Percentiles rank a stretch among this genome's conserved stretches.
Conservation (phyloP, 2,888 invertebrate species). For the Habroteleia sp. region DNA sequence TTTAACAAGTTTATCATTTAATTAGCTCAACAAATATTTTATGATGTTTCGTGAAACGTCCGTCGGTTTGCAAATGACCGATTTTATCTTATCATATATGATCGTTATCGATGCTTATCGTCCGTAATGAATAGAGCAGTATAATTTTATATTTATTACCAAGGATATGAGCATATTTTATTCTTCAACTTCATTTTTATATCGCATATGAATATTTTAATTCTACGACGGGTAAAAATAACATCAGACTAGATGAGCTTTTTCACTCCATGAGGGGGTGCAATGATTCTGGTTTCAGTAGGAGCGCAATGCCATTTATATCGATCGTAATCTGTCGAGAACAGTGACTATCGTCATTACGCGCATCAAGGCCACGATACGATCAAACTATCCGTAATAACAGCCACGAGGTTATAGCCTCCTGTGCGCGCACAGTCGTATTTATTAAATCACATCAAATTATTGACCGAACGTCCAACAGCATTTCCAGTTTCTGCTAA, state of each 20-base stretch:
- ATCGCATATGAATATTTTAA: neutral
- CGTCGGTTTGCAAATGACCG: constrained; percentile 6
- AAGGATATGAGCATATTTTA: constrained; percentile 13
- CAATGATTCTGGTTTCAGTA: constrained; percentile 54
- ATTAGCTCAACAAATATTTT: constrained; percentile 36
- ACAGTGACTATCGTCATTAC: constrained; percentile 77
- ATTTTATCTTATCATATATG: constrained; percentile 35
- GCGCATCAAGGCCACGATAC: constrained; percentile 74
- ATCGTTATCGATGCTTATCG: constrained; percentile 38
- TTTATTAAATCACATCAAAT: constrained; percentile 80
- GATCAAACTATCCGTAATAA: constrained; percentile 79
- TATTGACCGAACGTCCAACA: constrained; percentile 67
- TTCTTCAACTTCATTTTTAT: neutral
- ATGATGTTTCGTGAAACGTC: constrained; percentile 22
- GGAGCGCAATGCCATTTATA: constrained; percentile 71
- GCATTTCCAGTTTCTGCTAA: constrained; percentile 46
- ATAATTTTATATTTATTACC: constrained; percentile 25
- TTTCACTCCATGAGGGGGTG: constrained; percentile 47
- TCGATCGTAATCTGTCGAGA: constrained; percentile 73
- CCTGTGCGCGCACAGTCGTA: constrained; percentile 68
- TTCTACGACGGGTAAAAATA: constrained; percentile 4
- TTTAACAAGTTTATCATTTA: constrained; percentile 56
- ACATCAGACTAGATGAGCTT: neutral
- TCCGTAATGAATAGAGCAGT: constrained; percentile 18
- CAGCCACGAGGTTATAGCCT: constrained; percentile 68